Base-by-base conservation (phyloP, 2,888 invertebrate species). In the Pseudoips prasinana region DNA sequence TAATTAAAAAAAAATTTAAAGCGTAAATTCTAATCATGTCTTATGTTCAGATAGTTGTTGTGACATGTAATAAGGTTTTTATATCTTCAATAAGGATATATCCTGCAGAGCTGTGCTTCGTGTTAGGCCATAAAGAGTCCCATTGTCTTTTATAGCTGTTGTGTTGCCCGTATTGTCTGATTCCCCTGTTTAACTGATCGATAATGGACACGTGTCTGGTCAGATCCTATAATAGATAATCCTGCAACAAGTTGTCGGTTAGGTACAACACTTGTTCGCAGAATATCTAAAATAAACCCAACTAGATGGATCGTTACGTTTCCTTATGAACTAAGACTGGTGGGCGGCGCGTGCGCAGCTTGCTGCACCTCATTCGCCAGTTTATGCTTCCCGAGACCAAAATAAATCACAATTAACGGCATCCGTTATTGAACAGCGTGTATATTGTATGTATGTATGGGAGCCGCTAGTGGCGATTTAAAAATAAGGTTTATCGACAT, bases 321-420 rank as follows among this genome's bases (percentile, higher is more conserved):
- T 80, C 75, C 77, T 81, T 73, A 76, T 72, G 73, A 66, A 73
- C 48, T 49, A 38, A 39, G 42, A 44, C 47, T 43, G 47, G 69
- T 66, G 60, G 69, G 73, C 64, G 65, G 62, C 33, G 58, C 48
- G 41, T 46, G 43, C 40, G 50, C 26, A 46, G 33, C 45, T 51
- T 44, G 48, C 46, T 45, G 48, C 33, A 9, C 35, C 35, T 44
- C 66, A 67, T 70, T 66, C 52, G 58, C 64, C 59, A 69, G 74
- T 79, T 78, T 78, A 80, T 73, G 68, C 76, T 81, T 81, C 71
- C 78, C 79, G 79, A 73, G 84, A 78, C 83, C 73, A 64, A 87
- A 88, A 88, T 86, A 86, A 70, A 76, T 72, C 64, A 76, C 79
- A 81, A 84, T 84, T 78, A 72, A 66, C 77, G 60, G 81, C 73